phyloP scores from a whole-genome alignment of 2,888 invertebrate species.

The Pristionchus fissidentatus region DNA sequence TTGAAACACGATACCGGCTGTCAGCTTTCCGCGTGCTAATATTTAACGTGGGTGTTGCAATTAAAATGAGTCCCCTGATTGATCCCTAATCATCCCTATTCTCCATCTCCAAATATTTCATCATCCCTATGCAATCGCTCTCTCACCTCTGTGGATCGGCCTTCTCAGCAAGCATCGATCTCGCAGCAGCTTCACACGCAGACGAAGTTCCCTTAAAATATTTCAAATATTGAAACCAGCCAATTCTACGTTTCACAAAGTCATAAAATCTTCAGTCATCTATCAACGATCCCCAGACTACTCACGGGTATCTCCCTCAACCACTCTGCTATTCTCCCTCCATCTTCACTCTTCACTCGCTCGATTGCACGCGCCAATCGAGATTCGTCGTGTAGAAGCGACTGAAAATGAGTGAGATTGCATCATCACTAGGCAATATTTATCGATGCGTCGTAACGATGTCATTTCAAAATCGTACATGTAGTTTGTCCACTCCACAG shows the following conservation, averaged over 20 bases:
- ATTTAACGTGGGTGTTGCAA: no score
- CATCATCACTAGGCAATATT: not conserved
- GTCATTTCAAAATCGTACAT: not conserved
- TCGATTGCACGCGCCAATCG: conserved; percentile 11
- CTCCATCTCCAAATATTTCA: no score
- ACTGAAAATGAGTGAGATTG: not conserved
- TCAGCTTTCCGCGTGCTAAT: not conserved
- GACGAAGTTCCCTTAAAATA: conserved; percentile 25
- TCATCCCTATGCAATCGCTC: no score
- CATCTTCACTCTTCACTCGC: conserved; percentile 20
- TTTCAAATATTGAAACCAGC: not conserved
- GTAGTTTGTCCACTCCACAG: not conserved
- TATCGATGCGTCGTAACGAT: not conserved
- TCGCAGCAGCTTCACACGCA: conserved; percentile 35
- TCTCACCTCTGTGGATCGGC: conserved; percentile 22
- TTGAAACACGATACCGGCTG: not conserved
- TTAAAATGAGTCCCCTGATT: no score
- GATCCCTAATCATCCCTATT: no score
- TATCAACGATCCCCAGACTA: not conserved
- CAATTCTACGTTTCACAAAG: not conserved
- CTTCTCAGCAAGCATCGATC: conserved; percentile 24
- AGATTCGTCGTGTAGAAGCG: conserved; percentile 30
- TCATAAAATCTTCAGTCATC: not conserved
- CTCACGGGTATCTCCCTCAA: conserved; percentile 27
- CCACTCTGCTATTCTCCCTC: conserved; percentile 17